Evolutionary conservation across 2,797 vertebrate genomes (phyloP), one percentile per base, ranked within the genome.

Genomic region (Danio aesculapii): DNA sequence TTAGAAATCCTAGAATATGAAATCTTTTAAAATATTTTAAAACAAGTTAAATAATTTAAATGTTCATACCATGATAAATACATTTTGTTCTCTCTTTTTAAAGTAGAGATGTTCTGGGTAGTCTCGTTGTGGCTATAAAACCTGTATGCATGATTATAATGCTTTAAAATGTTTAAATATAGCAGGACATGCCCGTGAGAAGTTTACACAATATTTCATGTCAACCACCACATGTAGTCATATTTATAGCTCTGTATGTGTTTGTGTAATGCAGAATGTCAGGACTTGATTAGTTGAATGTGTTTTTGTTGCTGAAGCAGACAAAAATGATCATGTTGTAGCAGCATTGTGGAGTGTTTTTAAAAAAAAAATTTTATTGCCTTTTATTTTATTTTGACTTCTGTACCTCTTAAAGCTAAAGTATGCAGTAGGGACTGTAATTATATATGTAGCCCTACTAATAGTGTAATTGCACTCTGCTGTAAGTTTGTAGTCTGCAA

Each of bases 381-480:
- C 53, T 21, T 6, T 44, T 71, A 52, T 71, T 71, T 71, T 30
- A 61, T 59, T 50, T 59, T 21, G 17, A 52, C 21, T 52, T 59
- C 12, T 43, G 39, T 71, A 8, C 43, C 41, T 61, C 52, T 57
- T 74, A 17, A 62, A 62, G 19, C 50, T 12, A 52, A 76, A 69
- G 49, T 80, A 75, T 72, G 14, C 14, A 57, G 21, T 14, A 68
- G 17, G 30, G 21, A 57, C 5, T 53, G 57, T 50, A 69, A 78
- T 59, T 58, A 69, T 53, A 71, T 55, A 62, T 9, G 5, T 16
- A 69, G 43, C 13, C 14, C 9, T 62, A 8, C 16, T 78, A 57
- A 75, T 62, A 74, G 50, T 77, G 55, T 84, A 70, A 81, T 81
- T 75, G 78, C 41, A 76, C 17, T 30, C 63, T 83, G 81, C 72